These are phyloP conservation scores for Naso thynnoides DNA, from an alignment of 2,797 vertebrate genomes.

Conservation along the genomic window DNA sequence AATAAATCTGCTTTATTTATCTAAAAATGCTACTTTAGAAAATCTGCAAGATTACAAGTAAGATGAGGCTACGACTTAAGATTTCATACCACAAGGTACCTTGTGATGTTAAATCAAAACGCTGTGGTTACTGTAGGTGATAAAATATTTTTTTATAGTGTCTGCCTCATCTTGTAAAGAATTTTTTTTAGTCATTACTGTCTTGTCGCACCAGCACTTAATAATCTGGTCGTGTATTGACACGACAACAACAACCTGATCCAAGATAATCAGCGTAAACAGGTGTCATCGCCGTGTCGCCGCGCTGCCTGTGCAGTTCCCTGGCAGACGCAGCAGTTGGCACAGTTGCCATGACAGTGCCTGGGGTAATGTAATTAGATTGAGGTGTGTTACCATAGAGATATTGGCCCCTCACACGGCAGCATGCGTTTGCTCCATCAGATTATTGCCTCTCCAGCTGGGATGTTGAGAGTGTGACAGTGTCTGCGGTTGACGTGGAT, in stretches of 20 bases:
- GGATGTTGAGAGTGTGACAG: slow-evolving; percentile 32
- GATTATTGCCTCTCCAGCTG: slow-evolving; percentile 48
- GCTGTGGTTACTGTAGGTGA: background rate
- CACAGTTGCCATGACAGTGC: slow-evolving; percentile 78
- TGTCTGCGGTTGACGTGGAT: slow-evolving; percentile 2
- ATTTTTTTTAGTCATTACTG: background rate
- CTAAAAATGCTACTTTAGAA: too few relatives aligned
- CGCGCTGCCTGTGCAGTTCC: slow-evolving; percentile 48
- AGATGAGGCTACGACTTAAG: too few relatives aligned
- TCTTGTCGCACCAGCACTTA: slow-evolving; percentile 9
- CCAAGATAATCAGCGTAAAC: slow-evolving; percentile 53
- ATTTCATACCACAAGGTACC: too few relatives aligned
- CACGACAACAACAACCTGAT: slow-evolving; percentile 37
- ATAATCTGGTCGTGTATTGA: slow-evolving; percentile 54
- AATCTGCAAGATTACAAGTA: background rate
- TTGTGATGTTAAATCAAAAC: background rate
- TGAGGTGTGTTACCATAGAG: slow-evolving; percentile 81
- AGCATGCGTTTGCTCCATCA: slow-evolving; percentile 45
- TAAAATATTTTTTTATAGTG: background rate
- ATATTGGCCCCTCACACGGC: slow-evolving; percentile 62
- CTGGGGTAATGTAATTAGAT: slow-evolving; percentile 71
- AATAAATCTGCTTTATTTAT: slow-evolving; percentile 7
- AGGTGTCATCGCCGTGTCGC: slow-evolving; percentile 60
- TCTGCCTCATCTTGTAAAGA: background rate
- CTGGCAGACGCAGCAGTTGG: slow-evolving; percentile 69